Evolutionary conservation across 2,888 invertebrate species (phyloP).

Genomic region (Crioceris asparagi): DNA sequence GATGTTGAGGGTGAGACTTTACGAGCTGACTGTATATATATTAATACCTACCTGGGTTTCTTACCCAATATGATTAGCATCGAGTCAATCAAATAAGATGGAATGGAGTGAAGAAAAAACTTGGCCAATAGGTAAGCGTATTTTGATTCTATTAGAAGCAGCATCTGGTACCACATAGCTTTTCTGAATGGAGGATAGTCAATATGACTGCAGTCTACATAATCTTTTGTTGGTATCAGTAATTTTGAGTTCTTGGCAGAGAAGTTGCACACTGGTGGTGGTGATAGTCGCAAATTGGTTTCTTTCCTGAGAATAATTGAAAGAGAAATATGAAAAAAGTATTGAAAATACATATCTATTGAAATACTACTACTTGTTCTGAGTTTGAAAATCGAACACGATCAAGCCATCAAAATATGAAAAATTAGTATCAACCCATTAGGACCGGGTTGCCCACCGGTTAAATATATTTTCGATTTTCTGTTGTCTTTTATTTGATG

Average conservation of each 20-base stretch:
- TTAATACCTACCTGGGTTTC: conserved; percentile 18
- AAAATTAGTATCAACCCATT: too few species aligned
- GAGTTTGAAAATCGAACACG: too few species aligned
- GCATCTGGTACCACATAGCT: conserved; percentile 22
- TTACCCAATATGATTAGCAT: conserved; percentile 15
- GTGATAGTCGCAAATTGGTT: too few species aligned
- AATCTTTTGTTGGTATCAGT: conserved; percentile 18
- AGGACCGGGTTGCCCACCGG: too few species aligned
- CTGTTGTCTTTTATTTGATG: too few species aligned
- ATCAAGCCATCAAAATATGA: too few species aligned
- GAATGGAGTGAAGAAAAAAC: conserved; percentile 19
- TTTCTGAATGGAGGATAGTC: conserved; percentile 20
- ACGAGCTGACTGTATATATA: neutral
- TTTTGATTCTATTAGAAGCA: conserved; percentile 18
- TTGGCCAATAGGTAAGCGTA: conserved; percentile 12
- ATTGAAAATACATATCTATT: too few species aligned
- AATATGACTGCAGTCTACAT: conserved; percentile 11
- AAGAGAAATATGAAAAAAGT: too few species aligned
- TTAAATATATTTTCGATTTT: too few species aligned
- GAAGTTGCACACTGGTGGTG: conserved; percentile 20
- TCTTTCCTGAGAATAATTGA: conserved; percentile 14
- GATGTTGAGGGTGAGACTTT: too few species aligned
- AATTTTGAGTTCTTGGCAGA: conserved; percentile 20
- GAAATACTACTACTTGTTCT: too few species aligned
- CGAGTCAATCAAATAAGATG: conserved; percentile 19